Evolutionary conservation across 2,113 vertebrate species (phyloP), one percentile per base, ranked within the genome.

Genomic region (Carollia perspicillata): DNA sequence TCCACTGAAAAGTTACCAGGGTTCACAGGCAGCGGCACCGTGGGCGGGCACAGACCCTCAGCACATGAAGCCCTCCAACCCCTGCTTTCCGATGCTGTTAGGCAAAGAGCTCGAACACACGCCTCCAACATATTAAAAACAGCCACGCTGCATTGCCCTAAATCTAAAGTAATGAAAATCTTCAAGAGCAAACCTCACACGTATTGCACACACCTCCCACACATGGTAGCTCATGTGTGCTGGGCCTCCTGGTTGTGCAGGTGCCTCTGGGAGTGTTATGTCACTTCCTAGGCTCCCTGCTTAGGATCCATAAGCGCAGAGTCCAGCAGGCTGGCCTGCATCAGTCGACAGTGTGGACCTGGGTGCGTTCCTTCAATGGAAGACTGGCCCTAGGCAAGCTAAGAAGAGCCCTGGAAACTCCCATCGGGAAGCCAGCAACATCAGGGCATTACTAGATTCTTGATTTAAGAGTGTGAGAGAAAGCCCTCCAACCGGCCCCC

Each of bases 41-140:
- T 1, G 28, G 75, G 16, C 17, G 18, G 74, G 20, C 17, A 2
- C 0, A 4, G 55, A 13, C 1, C 10, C 44, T 30, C 6, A 23
- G 68, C 1, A 0, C 1, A 17, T 10, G 66, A 53, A 42, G 51
- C 33, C 11, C 9, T 68, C 63, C 2, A 3, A 22, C 33, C 42
- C n/a, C 72, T 47, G 30, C 83, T 55, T 47, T 51, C 71, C 1
- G 3, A 81, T 55, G 35, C 74, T 44, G 6, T 6, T 51, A 40
- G 3, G 79, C n/a, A 69, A 12, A 33, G 2, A 16, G 16, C 80
- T 37, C 2, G 0, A 89, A 55, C 30, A 51, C n/a, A 40, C 28
- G 22, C 63, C 88, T 94, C 49, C 47, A 47, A 94, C 91, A 93
- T 58, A 85, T 72, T 86, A 92, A 93, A 97, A 96, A 93, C 18